phyloP scores from a whole-genome alignment of 1,140 invertebrate genomes.

The Orchestia grillus region DNA sequence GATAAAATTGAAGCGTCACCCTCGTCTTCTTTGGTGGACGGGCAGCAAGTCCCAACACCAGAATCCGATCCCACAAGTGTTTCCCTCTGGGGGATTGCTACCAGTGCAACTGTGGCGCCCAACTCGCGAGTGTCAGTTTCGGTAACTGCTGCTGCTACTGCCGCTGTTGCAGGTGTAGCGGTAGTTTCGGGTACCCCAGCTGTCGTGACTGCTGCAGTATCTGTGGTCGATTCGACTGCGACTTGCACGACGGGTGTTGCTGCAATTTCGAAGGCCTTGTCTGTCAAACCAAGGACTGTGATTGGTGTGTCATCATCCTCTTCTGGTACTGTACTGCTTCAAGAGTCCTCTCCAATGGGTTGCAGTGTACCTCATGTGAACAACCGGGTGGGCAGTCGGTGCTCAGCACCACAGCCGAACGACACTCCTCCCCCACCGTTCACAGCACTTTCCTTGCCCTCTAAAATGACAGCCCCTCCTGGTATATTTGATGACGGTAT shows the following conservation, averaged over 20 bases:
- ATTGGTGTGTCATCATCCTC: not conserved
- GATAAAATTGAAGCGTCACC: not conserved
- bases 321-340: not conserved
- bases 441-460: not conserved
- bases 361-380: not conserved
- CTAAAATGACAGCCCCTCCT: not conserved
- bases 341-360: constrained; percentile 24
- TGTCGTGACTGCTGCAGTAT: not conserved
- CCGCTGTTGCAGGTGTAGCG: not conserved
- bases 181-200: not conserved
- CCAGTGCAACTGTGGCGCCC: constrained; percentile 18
- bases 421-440: not conserved
- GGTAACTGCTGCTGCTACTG: constrained; percentile 3
- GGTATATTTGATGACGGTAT: constrained; percentile 24
- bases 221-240: not conserved
- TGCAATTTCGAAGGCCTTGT: not conserved
- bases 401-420: constrained; percentile 32
- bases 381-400: constrained; percentile 1
- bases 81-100: not conserved
- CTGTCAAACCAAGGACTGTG: not conserved
- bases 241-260: not conserved
- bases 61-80: not conserved
- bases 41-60: not conserved
- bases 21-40: not conserved
- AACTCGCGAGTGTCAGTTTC: not conserved